Evolutionary conservation across 2,113 vertebrate species (phyloP).

Genomic region (Ia io): DNA sequence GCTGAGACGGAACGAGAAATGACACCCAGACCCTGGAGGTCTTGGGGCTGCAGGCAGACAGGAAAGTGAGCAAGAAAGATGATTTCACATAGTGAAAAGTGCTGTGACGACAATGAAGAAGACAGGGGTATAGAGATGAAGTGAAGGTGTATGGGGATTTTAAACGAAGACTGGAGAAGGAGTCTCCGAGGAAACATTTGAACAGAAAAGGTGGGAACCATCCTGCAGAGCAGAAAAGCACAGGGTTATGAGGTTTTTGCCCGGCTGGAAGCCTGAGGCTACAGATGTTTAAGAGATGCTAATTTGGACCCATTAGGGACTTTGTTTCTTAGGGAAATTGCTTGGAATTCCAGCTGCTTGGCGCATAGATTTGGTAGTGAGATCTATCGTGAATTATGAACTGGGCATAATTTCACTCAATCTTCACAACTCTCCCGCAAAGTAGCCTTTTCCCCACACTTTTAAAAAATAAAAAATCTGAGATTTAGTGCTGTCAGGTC

Average conservation of each 20-base stretch:
- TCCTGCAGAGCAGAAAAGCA: neutral
- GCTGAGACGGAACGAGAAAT: neutral
- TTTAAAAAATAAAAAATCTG: neutral
- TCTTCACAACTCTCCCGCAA: neutral
- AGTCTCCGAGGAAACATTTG: neutral
- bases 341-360: neutral
- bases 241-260: accelerated
- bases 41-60: neutral
- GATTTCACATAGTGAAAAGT: neutral
- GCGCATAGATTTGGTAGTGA: neutral
- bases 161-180: neutral
- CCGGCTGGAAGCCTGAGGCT: neutral
- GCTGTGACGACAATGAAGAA: neutral
- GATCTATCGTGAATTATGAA: neutral
- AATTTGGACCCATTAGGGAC: neutral
- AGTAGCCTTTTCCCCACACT: neutral
- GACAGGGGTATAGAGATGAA: neutral
- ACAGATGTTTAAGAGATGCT: neutral
- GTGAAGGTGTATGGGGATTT: neutral
- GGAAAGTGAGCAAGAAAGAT: neutral
- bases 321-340: neutral
- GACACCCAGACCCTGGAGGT: neutral
- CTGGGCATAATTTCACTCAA: neutral
- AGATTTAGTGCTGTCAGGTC: neutral
- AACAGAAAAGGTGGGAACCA: neutral